Percentiles rank a stretch among this genome's conserved stretches.
Evolutionary conservation across 2,888 invertebrate species (phyloP).

Genomic region (Ptilodon capucinus): DNA sequence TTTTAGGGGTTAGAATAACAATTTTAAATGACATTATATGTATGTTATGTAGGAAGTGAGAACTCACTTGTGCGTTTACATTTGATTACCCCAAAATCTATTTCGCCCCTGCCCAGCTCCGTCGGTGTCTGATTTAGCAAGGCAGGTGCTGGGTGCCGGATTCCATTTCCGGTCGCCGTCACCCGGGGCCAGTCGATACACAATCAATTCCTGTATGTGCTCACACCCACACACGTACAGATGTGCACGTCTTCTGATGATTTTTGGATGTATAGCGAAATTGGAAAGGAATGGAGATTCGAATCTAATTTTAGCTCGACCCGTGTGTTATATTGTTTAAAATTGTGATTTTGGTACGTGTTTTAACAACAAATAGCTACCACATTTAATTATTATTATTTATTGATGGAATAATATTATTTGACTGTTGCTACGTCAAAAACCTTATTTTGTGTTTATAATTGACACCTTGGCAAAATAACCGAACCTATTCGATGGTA

Average conservation of each 20-base stretch:
- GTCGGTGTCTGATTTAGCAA: conserved; percentile 1
- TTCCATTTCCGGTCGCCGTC: conserved; percentile 57
- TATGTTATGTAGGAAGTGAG: too few species aligned
- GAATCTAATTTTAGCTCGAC: not conserved
- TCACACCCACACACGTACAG: conserved; percentile 23
- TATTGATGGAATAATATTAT: too few species aligned
- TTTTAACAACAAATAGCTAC: too few species aligned
- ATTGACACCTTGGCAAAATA: too few species aligned
- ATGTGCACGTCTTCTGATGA: conserved; percentile 22
- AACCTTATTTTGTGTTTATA: too few species aligned
- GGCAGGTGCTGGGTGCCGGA: conserved; percentile 48
- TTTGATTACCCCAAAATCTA: not conserved
- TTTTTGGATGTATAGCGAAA: conserved; percentile 8
- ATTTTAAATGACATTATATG: too few species aligned
- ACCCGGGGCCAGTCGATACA: conserved; percentile 32
- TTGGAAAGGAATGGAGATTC: conserved; percentile 12
- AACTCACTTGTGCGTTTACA: not conserved
- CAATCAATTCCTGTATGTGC: conserved; percentile 35
- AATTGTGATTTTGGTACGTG: too few species aligned
- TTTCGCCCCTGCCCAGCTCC: not conserved
- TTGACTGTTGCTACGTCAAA: too few species aligned
- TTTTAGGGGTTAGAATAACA: too few species aligned
- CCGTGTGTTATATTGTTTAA: not conserved
- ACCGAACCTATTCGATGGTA: too few species aligned
- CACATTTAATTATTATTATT: too few species aligned